phyloP scores from a whole-genome alignment of 2,888 invertebrate species.

The Agrochola macilenta region DNA sequence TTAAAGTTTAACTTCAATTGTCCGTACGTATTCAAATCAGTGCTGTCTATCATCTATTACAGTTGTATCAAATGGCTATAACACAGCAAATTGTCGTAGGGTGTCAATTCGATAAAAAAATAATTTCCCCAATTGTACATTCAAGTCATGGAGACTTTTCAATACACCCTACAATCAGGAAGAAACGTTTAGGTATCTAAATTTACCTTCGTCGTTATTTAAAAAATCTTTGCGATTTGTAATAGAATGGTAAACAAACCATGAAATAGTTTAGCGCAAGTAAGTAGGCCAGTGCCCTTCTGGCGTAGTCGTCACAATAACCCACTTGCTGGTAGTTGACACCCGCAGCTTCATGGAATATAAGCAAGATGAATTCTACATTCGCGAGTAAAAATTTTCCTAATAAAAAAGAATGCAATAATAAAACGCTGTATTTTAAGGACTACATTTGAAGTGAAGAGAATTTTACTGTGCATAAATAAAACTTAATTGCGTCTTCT shows the following conservation, averaged over 20 bases:
- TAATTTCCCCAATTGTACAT: background rate
- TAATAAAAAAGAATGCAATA: conserved; percentile 22
- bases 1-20: no score
- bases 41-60: background rate
- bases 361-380: conserved; percentile 18
- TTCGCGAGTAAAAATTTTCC: background rate
- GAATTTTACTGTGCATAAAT: conserved; percentile 33
- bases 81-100: background rate
- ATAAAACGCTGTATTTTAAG: conserved; percentile 22
- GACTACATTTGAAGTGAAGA: conserved; percentile 10
- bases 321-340: conserved; percentile 39
- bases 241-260: background rate
- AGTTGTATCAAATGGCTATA: background rate
- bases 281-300: conserved; percentile 29
- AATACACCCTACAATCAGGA: background rate
- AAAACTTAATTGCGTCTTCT: conserved; percentile 40
- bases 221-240: background rate
- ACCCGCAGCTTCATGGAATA: conserved; percentile 31
- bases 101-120: background rate
- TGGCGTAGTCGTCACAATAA: conserved; percentile 26
- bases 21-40: background rate
- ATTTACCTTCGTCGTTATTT: background rate
- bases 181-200: background rate
- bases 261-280: conserved; percentile 9
- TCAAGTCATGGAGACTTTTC: background rate